Evolutionary conservation across 2,113 vertebrate species (phyloP), one percentile per base, ranked within the genome.

Genomic region (Phylloscopus whistleri): DNA sequence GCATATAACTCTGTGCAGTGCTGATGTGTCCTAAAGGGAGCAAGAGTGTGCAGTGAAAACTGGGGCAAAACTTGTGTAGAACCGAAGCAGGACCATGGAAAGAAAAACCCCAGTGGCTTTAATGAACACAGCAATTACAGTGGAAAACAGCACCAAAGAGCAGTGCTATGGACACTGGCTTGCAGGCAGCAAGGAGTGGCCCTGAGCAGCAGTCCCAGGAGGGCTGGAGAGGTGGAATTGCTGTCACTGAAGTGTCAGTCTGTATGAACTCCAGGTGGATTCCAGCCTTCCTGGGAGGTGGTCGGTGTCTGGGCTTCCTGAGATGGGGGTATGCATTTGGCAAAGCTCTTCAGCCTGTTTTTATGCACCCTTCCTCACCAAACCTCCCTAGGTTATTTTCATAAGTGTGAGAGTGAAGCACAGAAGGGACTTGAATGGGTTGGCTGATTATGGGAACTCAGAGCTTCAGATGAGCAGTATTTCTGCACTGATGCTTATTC

Each of bases 201-300:
- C 39, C 23, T 1, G 4, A 86, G 70, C 52, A 53, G 43, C 28
- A 35, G 10, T 31, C 21, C 33, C 26, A 63, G 56, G 37, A 52
- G 23, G 11, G 53, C 27, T 92, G 66, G 4, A 48, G 58, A 23
- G 39, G 2, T 78, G 37, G 68, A 68, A 18, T 6, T 75, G 37
- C 18, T 58, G 56, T 31, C 0, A 0, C 33, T 46, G 52, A 28
- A 75, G 17, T 3, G 44, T 63, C 43, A 7, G 30, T 35, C 30
- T 81, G 10, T 62, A 43, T 10, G 6, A 90, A 26, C 10, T 22
- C 41, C 28, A 6, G 4, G 7, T 39, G 67, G 44, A n/a, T 63
- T 69, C 49, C 55, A 81, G 51, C 16, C 13, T 75, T 87, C 13
- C 44, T 58, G 37, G 4, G 1, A 44, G 21, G 16, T 52, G 53